Evolutionary conservation across 2,888 invertebrate genomes (phyloP).

Genomic region (Oeneis ivallda): DNA sequence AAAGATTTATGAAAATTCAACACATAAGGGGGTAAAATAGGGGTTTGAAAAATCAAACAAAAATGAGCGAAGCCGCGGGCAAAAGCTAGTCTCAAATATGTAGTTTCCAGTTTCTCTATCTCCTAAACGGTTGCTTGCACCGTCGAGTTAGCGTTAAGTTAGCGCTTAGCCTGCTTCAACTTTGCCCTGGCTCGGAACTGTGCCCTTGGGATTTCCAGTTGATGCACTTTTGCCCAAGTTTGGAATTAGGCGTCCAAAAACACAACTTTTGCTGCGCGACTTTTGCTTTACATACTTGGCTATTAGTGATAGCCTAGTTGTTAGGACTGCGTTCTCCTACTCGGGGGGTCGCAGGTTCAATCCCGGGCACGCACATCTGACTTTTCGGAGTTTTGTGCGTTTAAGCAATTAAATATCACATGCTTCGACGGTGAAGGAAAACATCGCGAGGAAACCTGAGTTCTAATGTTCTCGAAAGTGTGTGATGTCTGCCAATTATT

Average conservation of each 20-base stretch:
- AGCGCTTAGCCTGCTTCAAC: conserved; percentile 41
- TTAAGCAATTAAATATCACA: no score
- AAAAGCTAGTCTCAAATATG: background rate
- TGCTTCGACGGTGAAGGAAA: no score
- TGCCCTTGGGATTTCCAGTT: conserved; percentile 43
- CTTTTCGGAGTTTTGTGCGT: no score
- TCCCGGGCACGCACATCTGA: no score
- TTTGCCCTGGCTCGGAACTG: conserved; percentile 39
- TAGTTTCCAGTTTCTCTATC: conserved; percentile 19
- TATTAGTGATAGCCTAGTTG: background rate
- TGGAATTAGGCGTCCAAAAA: conserved; percentile 28
- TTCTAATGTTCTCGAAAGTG: no score
- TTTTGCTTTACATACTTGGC: background rate
- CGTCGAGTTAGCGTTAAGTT: conserved; percentile 42
- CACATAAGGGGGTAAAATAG: no score
- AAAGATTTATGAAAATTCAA: no score
- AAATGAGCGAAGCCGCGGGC: no score
- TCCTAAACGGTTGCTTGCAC: conserved; percentile 31
- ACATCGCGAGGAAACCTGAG: no score
- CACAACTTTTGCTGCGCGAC: background rate
- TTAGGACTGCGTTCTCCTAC: background rate
- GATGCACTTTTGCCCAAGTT: conserved; percentile 40
- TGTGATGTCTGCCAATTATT: no score
- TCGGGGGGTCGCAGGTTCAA: no score
- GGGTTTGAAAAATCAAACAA: no score